Conservation (phyloP, 1,140 invertebrate genomes). For the Apocrypta bakeri region DNA sequence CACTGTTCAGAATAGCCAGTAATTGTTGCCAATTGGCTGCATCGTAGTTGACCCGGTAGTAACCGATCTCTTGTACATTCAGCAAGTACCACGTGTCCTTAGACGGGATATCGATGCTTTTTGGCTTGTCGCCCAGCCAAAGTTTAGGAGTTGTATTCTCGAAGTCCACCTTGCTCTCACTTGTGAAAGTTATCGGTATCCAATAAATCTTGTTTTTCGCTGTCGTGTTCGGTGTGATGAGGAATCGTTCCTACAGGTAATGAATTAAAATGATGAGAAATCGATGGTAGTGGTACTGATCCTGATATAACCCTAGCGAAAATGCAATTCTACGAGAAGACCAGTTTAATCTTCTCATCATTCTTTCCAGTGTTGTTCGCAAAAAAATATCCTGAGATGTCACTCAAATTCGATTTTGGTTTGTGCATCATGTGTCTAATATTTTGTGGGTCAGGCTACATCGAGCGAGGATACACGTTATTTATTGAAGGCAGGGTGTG, state of each 20-base stretch:
- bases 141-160: conserved; percentile 51
- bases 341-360: no score
- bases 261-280: no score
- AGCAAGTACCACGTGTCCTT: conserved; percentile 75
- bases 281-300: no score
- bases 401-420: no score
- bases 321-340: no score
- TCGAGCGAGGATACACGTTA: no score
- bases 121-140: conserved; percentile 63
- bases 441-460: no score
- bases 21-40: conserved; percentile 73
- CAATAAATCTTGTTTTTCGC: conserved; percentile 47
- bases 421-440: no score
- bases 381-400: no score
- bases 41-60: conserved; percentile 81
- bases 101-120: conserved; percentile 53
- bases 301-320: no score
- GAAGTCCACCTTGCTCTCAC: conserved; percentile 38
- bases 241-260: conserved; percentile 49
- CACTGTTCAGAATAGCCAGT: conserved; percentile 70
- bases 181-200: conserved; percentile 60
- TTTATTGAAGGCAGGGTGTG: no score
- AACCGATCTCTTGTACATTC: conserved; percentile 79
- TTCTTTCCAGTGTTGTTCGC: no score
- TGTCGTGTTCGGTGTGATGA: neutral